These are phyloP conservation scores for Platynereis dumerilii DNA, from an alignment of 2,888 invertebrate genomes.

Conservation along the genomic window DNA sequence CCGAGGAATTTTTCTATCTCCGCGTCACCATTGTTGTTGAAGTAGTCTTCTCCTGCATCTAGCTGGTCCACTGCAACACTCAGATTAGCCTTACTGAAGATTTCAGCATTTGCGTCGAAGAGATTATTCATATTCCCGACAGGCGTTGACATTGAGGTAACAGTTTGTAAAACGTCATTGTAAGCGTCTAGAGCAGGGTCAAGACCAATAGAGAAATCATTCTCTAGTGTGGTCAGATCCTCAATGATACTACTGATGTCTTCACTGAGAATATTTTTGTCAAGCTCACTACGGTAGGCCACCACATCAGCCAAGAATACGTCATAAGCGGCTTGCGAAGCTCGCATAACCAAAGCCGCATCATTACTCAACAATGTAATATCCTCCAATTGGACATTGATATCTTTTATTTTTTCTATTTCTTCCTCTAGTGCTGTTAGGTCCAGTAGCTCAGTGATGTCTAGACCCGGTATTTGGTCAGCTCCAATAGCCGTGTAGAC, in stretches of 20 bases:
- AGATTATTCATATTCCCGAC: neutral
- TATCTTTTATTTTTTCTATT: neutral
- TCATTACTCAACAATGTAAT: neutral
- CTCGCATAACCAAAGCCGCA: neutral
- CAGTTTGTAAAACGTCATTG: neutral
- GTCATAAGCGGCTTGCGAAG: neutral
- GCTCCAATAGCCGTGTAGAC: neutral
- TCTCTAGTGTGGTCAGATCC: neutral
- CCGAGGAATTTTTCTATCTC: neutral
- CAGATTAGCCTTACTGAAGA: neutral
- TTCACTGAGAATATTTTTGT: neutral
- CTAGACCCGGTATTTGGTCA: neutral
- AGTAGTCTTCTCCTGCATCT: neutral
- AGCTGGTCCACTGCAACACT: neutral
- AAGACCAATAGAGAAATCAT: neutral
- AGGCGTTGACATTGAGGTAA: neutral
- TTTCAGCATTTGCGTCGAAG: neutral
- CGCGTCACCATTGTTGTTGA: neutral
- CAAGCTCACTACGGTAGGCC: neutral
- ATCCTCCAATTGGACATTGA: neutral
- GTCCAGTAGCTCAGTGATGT: constrained; percentile 4
- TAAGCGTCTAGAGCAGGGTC: neutral
- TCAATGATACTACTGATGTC: neutral
- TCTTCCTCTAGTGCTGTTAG: neutral
- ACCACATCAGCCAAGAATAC: neutral